Conservation (phyloP, 2,888 invertebrate species). For the Lepidochitona cinerea region DNA sequence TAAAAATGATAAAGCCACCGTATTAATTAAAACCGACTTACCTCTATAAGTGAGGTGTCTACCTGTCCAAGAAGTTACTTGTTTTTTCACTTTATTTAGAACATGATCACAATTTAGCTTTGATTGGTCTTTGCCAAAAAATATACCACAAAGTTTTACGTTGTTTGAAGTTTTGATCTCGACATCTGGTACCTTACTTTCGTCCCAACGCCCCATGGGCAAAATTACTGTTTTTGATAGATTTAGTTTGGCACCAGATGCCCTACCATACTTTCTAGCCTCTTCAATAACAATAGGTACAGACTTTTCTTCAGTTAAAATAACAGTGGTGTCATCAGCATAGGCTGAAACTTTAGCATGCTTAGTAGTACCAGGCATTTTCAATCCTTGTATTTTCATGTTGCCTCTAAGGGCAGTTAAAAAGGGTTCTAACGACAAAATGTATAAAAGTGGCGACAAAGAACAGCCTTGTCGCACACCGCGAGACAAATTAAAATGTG, state of each 20-base stretch:
- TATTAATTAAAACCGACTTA: not conserved
- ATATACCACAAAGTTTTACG: not conserved
- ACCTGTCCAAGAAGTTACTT: not conserved
- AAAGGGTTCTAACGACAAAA: slow-evolving; percentile 2
- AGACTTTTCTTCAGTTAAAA: slow-evolving; percentile 6
- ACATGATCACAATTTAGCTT: not conserved
- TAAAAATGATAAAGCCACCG: not conserved
- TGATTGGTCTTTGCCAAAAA: not conserved
- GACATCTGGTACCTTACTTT: slow-evolving; percentile 27
- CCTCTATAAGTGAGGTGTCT: not conserved
- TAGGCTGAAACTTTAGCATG: slow-evolving; percentile 11
- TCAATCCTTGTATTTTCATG: slow-evolving; percentile 15
- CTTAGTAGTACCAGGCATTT: slow-evolving; percentile 12
- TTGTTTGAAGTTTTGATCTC: slow-evolving; percentile 12
- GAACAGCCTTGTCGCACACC: slow-evolving; percentile 1
- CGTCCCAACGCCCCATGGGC: slow-evolving; percentile 32
- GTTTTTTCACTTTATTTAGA: not conserved
- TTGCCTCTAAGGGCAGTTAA: not conserved
- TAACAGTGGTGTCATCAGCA: slow-evolving; percentile 17
- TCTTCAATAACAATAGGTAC: not conserved
- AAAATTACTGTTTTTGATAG: slow-evolving; percentile 27
- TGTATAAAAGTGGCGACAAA: slow-evolving; percentile 1
- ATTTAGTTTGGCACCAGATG: slow-evolving; percentile 31
- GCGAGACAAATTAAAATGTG: not conserved
- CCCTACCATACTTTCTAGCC: slow-evolving; percentile 9